Base-by-base conservation (phyloP, 2,113 vertebrate genomes). In the Catharus minimus region DNA sequence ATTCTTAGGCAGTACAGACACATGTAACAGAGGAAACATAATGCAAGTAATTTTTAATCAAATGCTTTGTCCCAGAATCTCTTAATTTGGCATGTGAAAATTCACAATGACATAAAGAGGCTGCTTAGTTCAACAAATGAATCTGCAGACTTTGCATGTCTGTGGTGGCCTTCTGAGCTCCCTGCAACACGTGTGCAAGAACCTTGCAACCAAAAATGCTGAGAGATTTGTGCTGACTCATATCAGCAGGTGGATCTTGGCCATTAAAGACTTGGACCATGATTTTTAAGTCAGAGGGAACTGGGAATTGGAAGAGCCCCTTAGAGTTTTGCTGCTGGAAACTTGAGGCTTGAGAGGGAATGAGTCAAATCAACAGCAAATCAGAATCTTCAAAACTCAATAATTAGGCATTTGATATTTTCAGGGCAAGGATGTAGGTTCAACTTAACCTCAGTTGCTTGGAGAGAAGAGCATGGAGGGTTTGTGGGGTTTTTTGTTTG, bases 71-170 rank as follows among this genome's bases (percentile, higher is more conserved):
- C 85, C 79, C 71, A 77, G 4, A 84, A 57, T 95, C 74, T 91
- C 94, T 74, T 86, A 72, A 88, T 94, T 92, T 96, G 85, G 72
- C 84, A 93, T 71, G 50, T 69, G 67, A 79, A 82, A 76, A 47
- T 95, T 95, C 85, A 76, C 26, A 30, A 62, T 93, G 91, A 90
- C 64, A 62, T 95, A 74, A 94, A 96, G 95, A 86, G 64, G 30
- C 36, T 66, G 24, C 56, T 92, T 91, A 78, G 81, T 75, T 95
- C 92, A 97, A 83, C 80, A 95, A 95, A 91, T 80, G 67, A 90
- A 75, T 95, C n/a, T 77, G 30, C 33, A 86, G 60, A 24, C 11
- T 72, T 65, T 72, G 20, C 38, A 9, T 73, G 32, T 58, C 58
- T 82, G 55, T 33, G 43, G 16, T 41, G 64, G 38, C 88, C 68